Base-by-base conservation (phyloP, 2,113 vertebrate species). In the Regulus satrapa region DNA sequence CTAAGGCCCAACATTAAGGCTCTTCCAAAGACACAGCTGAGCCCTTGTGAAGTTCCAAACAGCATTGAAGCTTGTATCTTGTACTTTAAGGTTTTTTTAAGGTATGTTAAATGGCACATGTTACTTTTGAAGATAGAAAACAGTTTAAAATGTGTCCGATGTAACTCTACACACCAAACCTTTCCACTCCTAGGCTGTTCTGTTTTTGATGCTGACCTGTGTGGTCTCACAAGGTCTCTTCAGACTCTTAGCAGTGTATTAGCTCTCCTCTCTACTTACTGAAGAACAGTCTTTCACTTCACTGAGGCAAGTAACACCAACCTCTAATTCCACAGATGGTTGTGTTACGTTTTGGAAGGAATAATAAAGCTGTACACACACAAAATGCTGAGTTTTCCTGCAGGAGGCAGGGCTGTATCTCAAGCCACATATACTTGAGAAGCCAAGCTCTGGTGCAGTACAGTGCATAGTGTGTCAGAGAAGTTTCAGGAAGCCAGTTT, bases 41-140 rank as follows among this genome's bases (percentile, higher is more conserved):
- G 74, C 52, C 72, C 54, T 36, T 86, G 51, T 61, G 75, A 88
- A 88, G 58, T 73, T 88, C 32, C 41, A 62, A 49, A 48, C 36
- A 85, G 56, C 56, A 18, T 45, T 73, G 73, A 85, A 61, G 38
- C 61, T 66, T 38, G 13, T 68, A 15, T 38, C 10, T 81, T 89
- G 25, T 68, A 41, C 71, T 86, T 84, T 26, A 71, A 69, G 51
- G 56, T 89, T 36, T 66, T 88, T 67, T 41, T 89, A 26, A 76
- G 63, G 23, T 72, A 12, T 15, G 66, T 91, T 85, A 91, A 89
- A 69, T 73, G 81, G 41, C 87, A 82, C 17, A 3, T 51, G 56
- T 92, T 92, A 89, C 89, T 89, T 82, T 87, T 92, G 91, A 95
- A 91, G 86, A 92, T 92, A 38, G 73, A 87, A 67, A 81, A 81